Evolutionary conservation across 2,797 vertebrate species (phyloP), one percentile per base, ranked within the genome.

Genomic region (Poecilia gillii): DNA sequence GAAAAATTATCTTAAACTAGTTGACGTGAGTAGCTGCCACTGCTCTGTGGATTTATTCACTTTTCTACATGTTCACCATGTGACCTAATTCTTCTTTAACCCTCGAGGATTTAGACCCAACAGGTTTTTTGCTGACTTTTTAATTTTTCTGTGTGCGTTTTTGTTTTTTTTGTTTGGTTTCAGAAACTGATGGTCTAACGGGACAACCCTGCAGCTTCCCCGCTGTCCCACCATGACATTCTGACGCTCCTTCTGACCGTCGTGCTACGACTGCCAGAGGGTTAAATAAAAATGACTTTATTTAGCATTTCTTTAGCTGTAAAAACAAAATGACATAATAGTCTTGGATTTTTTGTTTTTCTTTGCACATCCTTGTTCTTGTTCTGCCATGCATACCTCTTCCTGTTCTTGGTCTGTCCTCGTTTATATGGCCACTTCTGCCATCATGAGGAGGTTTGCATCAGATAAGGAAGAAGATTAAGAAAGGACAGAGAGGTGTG

Each of bases 381-480:
- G 14, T 64, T 66, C 31, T 62, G 55, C 74, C 53, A 72, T 33
- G 36, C 33, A 3, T 20, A 64, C 68, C 83, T 82, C 66, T 53
- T 74, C 70, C 81, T 41, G 14, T 36, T 55, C 45, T 36, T 11
- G 11, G 73, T 53, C 70, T 31, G 25, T 33, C n/a, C 70, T 57
- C 2, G 12, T 64, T 74, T 79, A 8, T 23, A 23, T 39, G 75
- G 81, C 53, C 31, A 20, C 46, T 36, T 70, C 28, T 28, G 49
- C 13, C 28, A 45, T 72, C 20, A 28, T 75, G 59, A 70, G 6
- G 79, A 76, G 72, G 82, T 92, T 82, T 88, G 78, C 81, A 83
- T 84, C 81, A 81, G 86, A 79, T 87, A 81, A 81, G 83, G 81
- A 80, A 57, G 62, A 78, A 78, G 79, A 43, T 31, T 80, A 87